These are phyloP conservation scores for Diabrotica undecimpunctata DNA, from an alignment of 1,140 invertebrate genomes.

Conservation along the genomic window DNA sequence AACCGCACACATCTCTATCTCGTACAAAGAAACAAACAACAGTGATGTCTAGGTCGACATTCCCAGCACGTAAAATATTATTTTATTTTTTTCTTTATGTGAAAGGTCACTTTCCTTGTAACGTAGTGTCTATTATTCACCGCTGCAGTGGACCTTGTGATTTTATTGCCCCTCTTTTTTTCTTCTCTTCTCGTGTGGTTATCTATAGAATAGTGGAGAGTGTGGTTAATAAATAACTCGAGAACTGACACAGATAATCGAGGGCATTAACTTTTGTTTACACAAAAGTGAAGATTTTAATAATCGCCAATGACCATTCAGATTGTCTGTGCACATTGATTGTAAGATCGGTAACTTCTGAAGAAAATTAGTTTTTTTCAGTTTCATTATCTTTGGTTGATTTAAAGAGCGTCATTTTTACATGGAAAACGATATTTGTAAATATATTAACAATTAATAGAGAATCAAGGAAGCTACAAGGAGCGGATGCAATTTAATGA, in stretches of 20 bases:
- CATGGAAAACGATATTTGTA: too few relatives aligned
- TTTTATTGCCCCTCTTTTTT: conserved; percentile 17
- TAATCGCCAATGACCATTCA: too few relatives aligned
- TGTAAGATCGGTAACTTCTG: too few relatives aligned
- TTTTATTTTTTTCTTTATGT: conserved; percentile 16
- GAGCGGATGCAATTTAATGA: too few relatives aligned
- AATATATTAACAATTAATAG: too few relatives aligned
- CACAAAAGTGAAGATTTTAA: not conserved
- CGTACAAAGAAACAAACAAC: conserved; percentile 14
- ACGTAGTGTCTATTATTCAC: conserved; percentile 20
- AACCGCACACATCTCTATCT: not conserved
- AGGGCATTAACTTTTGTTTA: not conserved
- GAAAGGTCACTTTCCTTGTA: conserved; percentile 18
- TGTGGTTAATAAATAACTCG: not conserved
- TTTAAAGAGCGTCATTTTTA: too few relatives aligned
- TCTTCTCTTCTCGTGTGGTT: not conserved
- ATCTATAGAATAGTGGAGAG: not conserved
- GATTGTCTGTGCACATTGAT: too few relatives aligned
- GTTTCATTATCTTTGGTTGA: too few relatives aligned
- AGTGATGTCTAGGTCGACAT: conserved; percentile 8
- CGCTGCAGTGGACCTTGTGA: conserved; percentile 18
- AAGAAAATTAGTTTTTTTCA: too few relatives aligned
- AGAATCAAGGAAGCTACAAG: too few relatives aligned
- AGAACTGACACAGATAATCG: not conserved
- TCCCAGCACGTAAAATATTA: conserved; percentile 21